phyloP scores from a whole-genome alignment of 2,888 invertebrate species.

The Drosophila meridionalis region DNA sequence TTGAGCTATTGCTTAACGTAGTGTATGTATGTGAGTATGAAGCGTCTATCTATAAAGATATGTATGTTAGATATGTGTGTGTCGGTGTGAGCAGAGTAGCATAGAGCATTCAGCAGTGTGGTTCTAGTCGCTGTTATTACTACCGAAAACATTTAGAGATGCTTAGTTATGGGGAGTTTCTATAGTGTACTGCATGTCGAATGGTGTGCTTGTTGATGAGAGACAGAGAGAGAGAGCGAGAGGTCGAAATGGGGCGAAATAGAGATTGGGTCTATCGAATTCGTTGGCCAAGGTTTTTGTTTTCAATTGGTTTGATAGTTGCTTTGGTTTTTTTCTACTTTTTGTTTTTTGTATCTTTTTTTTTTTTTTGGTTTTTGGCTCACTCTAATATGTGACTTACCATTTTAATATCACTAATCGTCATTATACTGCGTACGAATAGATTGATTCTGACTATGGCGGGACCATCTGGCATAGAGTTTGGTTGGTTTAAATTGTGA shows the following conservation, averaged over 20 bases:
- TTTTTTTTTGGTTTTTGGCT: conserved; percentile 11
- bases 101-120: conserved; percentile 45
- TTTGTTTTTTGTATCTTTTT: neutral
- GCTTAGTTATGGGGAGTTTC: conserved; percentile 24
- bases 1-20: conserved; percentile 27
- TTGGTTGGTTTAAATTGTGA: conserved; percentile 71
- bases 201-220: conserved; percentile 43
- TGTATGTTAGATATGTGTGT: conserved; percentile 13
- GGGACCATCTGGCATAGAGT: conserved; percentile 92
- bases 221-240: conserved; percentile 5
- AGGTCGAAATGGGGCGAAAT: conserved; percentile 10
- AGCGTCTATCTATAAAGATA: conserved; percentile 29
- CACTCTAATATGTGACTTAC: conserved; percentile 89
- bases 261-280: conserved; percentile 41
- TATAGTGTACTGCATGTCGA: conserved; percentile 44
- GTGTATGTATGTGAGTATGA: conserved; percentile 21
- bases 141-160: conserved; percentile 40
- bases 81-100: conserved; percentile 39
- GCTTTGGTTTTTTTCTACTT: neutral
- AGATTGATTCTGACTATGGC: conserved; percentile 98
- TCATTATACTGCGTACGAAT: conserved; percentile 98
- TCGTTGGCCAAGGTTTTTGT: conserved; percentile 32
- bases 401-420: conserved; percentile 99
- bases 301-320: conserved; percentile 20
- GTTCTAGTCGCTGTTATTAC: conserved; percentile 26